Percentiles rank a stretch among this genome's conserved stretches.
Conservation (phyloP, 2,797 vertebrate species). For the Yasuhikotakia modesta region DNA sequence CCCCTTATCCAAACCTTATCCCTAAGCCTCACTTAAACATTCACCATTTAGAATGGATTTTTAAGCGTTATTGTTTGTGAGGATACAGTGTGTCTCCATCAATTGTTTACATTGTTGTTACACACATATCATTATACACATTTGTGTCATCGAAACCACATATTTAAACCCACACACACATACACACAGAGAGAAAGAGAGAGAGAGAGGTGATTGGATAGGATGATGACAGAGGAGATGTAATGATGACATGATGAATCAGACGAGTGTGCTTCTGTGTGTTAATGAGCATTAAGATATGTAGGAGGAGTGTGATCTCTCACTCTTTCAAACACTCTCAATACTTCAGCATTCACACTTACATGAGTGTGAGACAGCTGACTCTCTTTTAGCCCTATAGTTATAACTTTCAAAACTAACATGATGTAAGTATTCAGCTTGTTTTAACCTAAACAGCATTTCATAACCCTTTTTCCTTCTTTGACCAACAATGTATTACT, state of each 20-base stretch:
- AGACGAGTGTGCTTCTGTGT: conserved; percentile 26
- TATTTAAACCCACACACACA: no score
- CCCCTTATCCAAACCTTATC: no score
- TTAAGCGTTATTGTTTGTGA: no score
- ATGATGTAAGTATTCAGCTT: no score
- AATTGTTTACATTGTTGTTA: no score
- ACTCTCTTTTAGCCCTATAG: conserved; percentile 31
- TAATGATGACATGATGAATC: conserved; percentile 30
- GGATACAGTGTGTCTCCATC: no score
- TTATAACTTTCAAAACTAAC: conserved; percentile 19
- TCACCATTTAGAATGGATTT: no score
- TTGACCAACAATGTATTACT: no score
- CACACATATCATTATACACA: no score
- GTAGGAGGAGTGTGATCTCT: conserved; percentile 46
- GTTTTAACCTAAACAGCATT: background rate
- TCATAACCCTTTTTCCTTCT: background rate
- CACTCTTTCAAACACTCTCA: conserved; percentile 2
- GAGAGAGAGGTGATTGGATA: conserved; percentile 9
- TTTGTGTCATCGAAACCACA: no score
- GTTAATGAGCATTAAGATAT: conserved; percentile 40
- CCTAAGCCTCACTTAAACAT: no score
- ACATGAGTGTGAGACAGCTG: background rate
- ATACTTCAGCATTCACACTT: conserved; percentile 27
- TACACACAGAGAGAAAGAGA: conserved; percentile 45
- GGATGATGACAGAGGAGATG: conserved; percentile 9